Conservation (phyloP, 1,140 invertebrate species). For the Drosophila sproati region DNA sequence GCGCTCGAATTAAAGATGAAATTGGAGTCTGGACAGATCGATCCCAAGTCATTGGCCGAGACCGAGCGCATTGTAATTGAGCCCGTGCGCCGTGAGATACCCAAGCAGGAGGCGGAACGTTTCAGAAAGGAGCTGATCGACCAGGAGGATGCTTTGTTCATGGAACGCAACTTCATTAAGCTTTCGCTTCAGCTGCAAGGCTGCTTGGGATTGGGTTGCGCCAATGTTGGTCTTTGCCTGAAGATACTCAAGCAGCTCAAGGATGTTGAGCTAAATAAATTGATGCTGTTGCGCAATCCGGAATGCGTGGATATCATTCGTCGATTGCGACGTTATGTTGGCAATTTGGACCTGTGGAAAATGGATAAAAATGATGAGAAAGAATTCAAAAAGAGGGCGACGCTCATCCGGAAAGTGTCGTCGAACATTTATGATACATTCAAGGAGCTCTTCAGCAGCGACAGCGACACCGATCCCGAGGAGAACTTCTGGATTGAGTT, state of each 20-base stretch:
- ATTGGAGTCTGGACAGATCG: conserved; percentile 87
- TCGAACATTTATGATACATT: conserved; percentile 87
- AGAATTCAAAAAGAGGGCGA: conserved; percentile 88
- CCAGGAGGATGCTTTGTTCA: conserved; percentile 71
- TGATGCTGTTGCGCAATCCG: conserved; percentile 95
- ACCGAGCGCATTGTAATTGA: conserved; percentile 87
- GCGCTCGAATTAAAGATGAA: conserved; percentile 84
- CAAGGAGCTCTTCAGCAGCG: conserved; percentile 82
- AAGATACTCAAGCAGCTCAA: conserved; percentile 87
- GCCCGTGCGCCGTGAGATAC: conserved; percentile 71
- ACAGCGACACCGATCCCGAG: conserved; percentile 39
- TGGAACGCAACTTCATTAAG: conserved; percentile 88
- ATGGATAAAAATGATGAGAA: conserved; percentile 87
- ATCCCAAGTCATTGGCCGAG: conserved; percentile 86
- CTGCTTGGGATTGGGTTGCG: conserved; percentile 88
- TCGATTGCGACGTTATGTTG: conserved; percentile 89
- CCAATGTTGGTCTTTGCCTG: conserved; percentile 88
- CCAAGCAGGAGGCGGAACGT: conserved; percentile 64
- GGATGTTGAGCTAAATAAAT: conserved; percentile 88
- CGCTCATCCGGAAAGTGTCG: conserved; percentile 88
- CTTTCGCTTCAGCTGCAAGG: conserved; percentile 91
- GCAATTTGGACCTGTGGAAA: conserved; percentile 90
- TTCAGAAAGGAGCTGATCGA: conserved; percentile 71
- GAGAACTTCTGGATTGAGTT: conserved; percentile 87
- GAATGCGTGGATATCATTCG: conserved; percentile 92